These are phyloP conservation scores for Aurelia sp. DNA, from an alignment of 30 jellyfish, hydroid and myxozoan genomes.

Conservation along the genomic window DNA sequence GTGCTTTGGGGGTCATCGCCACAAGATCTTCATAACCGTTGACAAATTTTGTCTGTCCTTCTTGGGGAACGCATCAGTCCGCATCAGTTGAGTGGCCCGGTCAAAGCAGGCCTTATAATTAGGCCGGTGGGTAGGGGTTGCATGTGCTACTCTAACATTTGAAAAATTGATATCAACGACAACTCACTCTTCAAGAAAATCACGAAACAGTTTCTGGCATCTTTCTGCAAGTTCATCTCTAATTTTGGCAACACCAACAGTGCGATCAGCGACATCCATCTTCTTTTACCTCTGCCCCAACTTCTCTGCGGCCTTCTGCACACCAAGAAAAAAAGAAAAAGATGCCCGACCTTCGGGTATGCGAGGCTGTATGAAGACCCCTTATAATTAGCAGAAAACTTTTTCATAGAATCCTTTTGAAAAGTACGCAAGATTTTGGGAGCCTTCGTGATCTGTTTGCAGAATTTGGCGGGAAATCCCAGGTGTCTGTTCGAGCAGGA, in stretches of 20 bases:
- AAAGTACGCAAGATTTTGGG: background rate
- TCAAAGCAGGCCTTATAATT: no score
- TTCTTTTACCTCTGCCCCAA: background rate
- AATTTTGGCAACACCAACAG: slow-evolving; percentile 79
- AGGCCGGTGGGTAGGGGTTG: no score
- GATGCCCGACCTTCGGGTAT: background rate
- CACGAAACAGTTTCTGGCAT: slow-evolving; percentile 94
- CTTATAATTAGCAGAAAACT: background rate
- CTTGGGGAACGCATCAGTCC: no score
- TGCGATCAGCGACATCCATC: slow-evolving; percentile 97
- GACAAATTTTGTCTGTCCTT: no score
- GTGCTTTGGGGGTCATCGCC: no score
- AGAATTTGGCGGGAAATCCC: slow-evolving; percentile 56
- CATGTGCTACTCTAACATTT: no score
- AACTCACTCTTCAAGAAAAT: slow-evolving; percentile 92
- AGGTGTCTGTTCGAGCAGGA: slow-evolving; percentile 20
- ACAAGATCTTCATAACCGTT: no score
- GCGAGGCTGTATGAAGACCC: background rate
- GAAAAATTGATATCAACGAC: background rate
- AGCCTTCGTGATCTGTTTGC: background rate
- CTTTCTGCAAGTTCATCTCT: slow-evolving; percentile 94
- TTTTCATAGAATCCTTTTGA: background rate
- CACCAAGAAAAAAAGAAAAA: background rate
- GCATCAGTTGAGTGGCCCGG: no score
- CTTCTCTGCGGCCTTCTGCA: background rate